These are phyloP conservation scores for Diploscapter pachys DNA, from an alignment of 1,140 invertebrate genomes.

Conservation along the genomic window DNA sequence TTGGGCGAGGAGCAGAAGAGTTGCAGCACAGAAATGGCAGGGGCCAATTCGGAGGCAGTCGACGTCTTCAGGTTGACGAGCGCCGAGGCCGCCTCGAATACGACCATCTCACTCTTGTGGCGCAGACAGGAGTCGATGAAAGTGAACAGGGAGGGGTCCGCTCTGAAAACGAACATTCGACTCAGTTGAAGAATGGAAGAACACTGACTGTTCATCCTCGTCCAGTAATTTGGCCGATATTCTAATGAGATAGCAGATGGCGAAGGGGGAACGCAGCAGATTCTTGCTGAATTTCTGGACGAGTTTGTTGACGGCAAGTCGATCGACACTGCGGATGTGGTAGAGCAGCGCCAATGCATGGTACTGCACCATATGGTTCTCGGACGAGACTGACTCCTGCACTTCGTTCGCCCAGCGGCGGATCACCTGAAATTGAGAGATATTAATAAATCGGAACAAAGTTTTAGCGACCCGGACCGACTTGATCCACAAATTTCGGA, in stretches of 20 bases:
- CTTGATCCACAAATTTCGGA: no score
- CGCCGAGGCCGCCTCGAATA: constrained; percentile 87
- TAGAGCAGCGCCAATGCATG: constrained; percentile 94
- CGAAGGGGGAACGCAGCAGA: constrained; percentile 83
- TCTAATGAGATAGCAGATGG: constrained; percentile 81
- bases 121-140: constrained; percentile 88
- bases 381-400: constrained; percentile 84
- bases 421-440: constrained; percentile 62
- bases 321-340: constrained; percentile 85
- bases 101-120: constrained; percentile 95
- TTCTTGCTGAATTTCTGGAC: constrained; percentile 81
- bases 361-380: constrained; percentile 78
- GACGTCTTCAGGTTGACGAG: constrained; percentile 83
- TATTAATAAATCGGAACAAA: no score
- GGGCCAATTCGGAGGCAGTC: constrained; percentile 75
- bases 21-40: constrained; percentile 89
- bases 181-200: background rate
- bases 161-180: constrained; percentile 19
- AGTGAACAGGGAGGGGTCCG: constrained; percentile 70
- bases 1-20: constrained; percentile 90
- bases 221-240: constrained; percentile 85
- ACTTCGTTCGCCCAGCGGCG: constrained; percentile 98
- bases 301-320: constrained; percentile 90
- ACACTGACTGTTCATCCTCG: constrained; percentile 66
- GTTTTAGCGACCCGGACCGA: no score